These are phyloP conservation scores for Drosophila hamatofila DNA, from an alignment of 2,888 invertebrate genomes.

Conservation along the genomic window DNA sequence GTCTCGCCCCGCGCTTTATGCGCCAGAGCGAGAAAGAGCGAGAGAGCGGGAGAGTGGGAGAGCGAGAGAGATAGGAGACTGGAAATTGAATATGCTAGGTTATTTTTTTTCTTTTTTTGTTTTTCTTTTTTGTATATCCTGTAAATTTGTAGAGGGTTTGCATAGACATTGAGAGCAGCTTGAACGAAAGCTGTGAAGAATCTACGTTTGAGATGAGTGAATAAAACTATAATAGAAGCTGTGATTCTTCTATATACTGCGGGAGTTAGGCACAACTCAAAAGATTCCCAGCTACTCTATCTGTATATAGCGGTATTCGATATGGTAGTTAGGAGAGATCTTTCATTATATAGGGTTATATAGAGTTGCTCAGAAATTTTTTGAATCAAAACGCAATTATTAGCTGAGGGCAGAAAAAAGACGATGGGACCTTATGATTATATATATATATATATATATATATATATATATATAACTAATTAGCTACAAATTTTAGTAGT, in stretches of 20 bases:
- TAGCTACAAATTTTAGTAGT: too few relatives aligned
- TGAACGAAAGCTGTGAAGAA: not conserved
- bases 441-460: too few relatives aligned
- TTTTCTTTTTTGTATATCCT: slow-evolving; percentile 33
- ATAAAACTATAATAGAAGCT: too few relatives aligned
- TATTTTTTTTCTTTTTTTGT: slow-evolving; percentile 9
- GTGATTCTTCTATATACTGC: not conserved
- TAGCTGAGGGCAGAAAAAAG: too few relatives aligned
- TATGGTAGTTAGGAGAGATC: too few relatives aligned
- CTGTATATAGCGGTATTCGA: too few relatives aligned
- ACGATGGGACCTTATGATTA: too few relatives aligned
- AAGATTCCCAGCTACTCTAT: too few relatives aligned
- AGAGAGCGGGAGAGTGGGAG: not conserved
- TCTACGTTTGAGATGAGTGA: not conserved
- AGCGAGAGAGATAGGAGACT: not conserved
- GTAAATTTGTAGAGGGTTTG: slow-evolving; percentile 2
- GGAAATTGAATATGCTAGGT: slow-evolving; percentile 29
- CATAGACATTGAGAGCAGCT: not conserved
- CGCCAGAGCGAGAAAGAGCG: not conserved
- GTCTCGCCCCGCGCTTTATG: slow-evolving; percentile 15
- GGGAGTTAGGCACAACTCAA: not conserved
- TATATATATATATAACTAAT: too few relatives aligned
- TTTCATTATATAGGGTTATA: too few relatives aligned
- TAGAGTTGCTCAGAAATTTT: too few relatives aligned
- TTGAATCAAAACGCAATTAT: too few relatives aligned